Conservation (phyloP, 1,140 invertebrate species). For the Drosophila sp. region DNA sequence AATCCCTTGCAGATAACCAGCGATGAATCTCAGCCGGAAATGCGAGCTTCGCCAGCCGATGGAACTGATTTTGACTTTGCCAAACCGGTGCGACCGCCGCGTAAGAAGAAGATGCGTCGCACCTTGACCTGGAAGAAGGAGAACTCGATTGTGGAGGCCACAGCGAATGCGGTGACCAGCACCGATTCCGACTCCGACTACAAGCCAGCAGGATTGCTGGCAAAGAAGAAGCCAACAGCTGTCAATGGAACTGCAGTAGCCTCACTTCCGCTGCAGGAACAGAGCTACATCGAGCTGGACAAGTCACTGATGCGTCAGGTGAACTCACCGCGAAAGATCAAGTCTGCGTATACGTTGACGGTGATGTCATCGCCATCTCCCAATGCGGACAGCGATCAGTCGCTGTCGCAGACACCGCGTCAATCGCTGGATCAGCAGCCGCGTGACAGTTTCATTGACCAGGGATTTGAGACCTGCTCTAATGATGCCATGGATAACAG, state of each 20-base stretch:
- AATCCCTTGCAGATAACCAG: slow-evolving; percentile 60
- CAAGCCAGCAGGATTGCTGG: slow-evolving; percentile 22
- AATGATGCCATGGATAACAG: slow-evolving; percentile 70
- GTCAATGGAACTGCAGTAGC: background rate
- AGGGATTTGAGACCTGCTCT: slow-evolving; percentile 79
- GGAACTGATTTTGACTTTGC: slow-evolving; percentile 57
- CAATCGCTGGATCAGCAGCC: slow-evolving; percentile 51
- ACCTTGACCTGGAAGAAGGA: slow-evolving; percentile 81
- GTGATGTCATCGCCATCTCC: slow-evolving; percentile 73
- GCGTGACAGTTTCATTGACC: slow-evolving; percentile 72
- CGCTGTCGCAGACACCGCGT: slow-evolving; percentile 52
- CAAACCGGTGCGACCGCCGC: slow-evolving; percentile 68
- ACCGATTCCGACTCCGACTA: slow-evolving; percentile 76
- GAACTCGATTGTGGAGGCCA: slow-evolving; percentile 73
- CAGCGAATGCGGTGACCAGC: slow-evolving; percentile 56
- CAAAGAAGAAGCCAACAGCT: slow-evolving; percentile 56
- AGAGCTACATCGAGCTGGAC: slow-evolving; percentile 69
- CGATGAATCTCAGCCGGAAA: slow-evolving; percentile 76
- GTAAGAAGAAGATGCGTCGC: slow-evolving; percentile 82
- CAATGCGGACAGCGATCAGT: slow-evolving; percentile 72
- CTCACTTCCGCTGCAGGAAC: slow-evolving; percentile 33
- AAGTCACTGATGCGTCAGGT: slow-evolving; percentile 66
- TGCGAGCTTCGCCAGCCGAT: slow-evolving; percentile 8
- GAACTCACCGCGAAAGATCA: slow-evolving; percentile 74
- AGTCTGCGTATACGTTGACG: slow-evolving; percentile 70